Conservation (phyloP, 1,140 invertebrate genomes). For the Branchinecta lindahli region DNA sequence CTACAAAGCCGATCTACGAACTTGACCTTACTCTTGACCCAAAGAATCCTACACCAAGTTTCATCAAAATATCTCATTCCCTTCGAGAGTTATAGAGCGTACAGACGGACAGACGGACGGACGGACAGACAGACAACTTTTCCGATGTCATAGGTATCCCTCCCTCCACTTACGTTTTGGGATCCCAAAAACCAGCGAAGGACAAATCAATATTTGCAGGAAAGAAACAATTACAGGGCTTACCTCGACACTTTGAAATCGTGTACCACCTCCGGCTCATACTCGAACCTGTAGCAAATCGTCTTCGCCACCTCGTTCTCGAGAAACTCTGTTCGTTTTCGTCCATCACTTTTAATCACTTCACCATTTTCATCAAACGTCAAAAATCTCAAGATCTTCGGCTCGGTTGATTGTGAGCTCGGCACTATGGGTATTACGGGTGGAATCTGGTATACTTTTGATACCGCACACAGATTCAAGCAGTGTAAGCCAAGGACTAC, state of each 20-base stretch:
- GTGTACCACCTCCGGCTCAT: background rate
- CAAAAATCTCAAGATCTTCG: background rate
- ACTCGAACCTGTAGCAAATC: background rate
- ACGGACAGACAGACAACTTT: too few species aligned
- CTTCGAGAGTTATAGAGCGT: too few species aligned
- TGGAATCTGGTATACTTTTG: background rate
- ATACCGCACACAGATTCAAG: background rate
- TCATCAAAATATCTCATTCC: too few species aligned
- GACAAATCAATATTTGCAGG: too few species aligned
- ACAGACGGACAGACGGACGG: too few species aligned
- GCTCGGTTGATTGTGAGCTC: background rate
- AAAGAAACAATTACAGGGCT: background rate
- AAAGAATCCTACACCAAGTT: too few species aligned
- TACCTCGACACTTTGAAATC: background rate
- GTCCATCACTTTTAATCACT: background rate
- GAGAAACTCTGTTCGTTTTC: background rate
- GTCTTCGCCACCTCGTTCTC: background rate
- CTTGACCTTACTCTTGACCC: too few species aligned
- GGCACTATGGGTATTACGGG: background rate
- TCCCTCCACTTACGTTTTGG: too few species aligned
- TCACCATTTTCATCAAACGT: conserved; percentile 6
- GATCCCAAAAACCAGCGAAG: too few species aligned
- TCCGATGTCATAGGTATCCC: too few species aligned
- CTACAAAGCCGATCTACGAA: too few species aligned
- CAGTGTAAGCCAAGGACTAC: background rate